Evolutionary conservation across 2,797 vertebrate genomes (phyloP).

Genomic region (Thamnophis elegans): DNA sequence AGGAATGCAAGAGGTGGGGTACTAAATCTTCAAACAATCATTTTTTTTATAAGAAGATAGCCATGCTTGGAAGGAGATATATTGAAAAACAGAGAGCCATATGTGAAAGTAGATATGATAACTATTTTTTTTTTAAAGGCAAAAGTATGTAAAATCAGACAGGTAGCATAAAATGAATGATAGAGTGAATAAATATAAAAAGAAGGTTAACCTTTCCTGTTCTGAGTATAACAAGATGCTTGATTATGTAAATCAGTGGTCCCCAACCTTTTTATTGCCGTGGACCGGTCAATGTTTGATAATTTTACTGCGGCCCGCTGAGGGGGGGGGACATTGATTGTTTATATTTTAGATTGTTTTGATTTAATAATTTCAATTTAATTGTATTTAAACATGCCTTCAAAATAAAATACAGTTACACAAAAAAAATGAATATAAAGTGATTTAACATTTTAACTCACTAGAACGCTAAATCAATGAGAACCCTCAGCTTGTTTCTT

Average conservation of each 20-base stretch:
- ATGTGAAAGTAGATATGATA: background rate
- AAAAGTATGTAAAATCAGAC: background rate
- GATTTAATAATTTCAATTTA: too few species aligned
- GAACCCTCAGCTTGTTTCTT: too few species aligned
- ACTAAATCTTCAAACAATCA: background rate
- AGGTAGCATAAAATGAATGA: background rate
- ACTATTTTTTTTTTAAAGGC: background rate
- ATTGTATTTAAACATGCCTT: too few species aligned
- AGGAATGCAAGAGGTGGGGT: background rate
- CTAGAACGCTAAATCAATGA: too few species aligned
- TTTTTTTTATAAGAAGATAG: background rate
- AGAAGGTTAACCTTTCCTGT: background rate
- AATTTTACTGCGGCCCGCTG: too few species aligned
- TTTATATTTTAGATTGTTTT: too few species aligned
- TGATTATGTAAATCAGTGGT: background rate
- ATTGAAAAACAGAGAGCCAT: background rate
- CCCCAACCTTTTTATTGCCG: too few species aligned
- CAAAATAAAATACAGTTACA: too few species aligned
- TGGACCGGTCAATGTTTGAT: too few species aligned
- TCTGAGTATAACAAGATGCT: background rate
- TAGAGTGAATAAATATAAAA: background rate
- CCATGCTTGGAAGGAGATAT: background rate
- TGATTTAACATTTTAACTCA: too few species aligned
- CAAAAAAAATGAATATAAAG: too few species aligned
- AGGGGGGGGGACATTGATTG: too few species aligned